phyloP scores from a whole-genome alignment of 2,888 invertebrate species.

The Loripinus fragilis region DNA sequence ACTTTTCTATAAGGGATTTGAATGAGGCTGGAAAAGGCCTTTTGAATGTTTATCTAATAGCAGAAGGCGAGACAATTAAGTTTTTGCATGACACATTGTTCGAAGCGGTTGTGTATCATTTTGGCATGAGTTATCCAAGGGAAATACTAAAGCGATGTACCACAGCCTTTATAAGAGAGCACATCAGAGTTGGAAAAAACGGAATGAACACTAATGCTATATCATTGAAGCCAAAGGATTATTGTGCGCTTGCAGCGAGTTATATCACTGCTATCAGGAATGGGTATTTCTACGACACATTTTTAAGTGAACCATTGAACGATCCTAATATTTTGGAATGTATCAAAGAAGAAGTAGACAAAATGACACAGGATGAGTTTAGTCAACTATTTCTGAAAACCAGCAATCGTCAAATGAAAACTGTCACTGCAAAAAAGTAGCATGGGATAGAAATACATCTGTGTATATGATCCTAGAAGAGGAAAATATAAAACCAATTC shows the following conservation, averaged over 20 bases:
- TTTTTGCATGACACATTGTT: conserved; percentile 14
- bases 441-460: neutral
- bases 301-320: neutral
- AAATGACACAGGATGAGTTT: neutral
- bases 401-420: neutral
- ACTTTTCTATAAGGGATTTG: neutral
- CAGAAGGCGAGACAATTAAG: neutral
- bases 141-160: neutral
- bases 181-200: neutral
- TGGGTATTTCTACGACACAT: neutral
- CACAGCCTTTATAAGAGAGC: neutral
- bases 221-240: neutral
- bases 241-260: neutral
- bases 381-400: neutral
- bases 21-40: neutral
- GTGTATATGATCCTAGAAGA: neutral
- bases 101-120: neutral
- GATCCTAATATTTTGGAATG: neutral
- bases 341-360: neutral
- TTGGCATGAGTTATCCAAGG: neutral
- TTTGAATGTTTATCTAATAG: neutral
- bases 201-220: neutral
- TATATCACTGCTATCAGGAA: neutral
- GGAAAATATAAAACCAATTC: neutral
- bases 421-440: neutral